Evolutionary conservation across 2,797 vertebrate genomes (phyloP).

Genomic region (Corythornis leucogaster): DNA sequence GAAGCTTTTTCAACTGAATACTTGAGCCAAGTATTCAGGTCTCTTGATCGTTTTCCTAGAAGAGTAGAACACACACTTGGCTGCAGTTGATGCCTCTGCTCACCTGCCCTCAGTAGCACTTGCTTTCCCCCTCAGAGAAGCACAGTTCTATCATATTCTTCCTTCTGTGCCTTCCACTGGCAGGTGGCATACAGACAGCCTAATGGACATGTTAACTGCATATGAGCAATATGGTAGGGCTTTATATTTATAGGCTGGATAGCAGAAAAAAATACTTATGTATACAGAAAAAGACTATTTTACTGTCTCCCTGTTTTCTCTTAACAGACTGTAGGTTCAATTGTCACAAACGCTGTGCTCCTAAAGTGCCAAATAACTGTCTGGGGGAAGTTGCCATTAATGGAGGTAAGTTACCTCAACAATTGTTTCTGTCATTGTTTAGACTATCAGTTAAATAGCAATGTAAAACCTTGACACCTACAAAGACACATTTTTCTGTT

Average conservation of each 20-base stretch:
- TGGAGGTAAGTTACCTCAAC: conserved; percentile 81
- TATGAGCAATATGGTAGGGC: not conserved
- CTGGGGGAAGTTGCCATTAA: conserved; percentile 94
- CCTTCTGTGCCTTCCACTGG: not conserved
- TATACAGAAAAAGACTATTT: not conserved
- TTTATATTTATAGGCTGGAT: not conserved
- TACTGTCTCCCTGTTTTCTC: not conserved
- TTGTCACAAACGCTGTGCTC: conserved; percentile 95
- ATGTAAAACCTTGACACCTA: not conserved
- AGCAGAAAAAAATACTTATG: not conserved
- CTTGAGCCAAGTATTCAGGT: not conserved
- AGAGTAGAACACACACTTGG: not conserved
- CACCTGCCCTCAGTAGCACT: not conserved
- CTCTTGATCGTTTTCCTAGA: not conserved
- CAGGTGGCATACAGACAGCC: not conserved
- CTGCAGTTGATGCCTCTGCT: not conserved
- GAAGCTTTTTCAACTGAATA: too few relatives aligned
- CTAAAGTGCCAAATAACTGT: conserved; percentile 97
- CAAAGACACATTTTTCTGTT: not conserved
- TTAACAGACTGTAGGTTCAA: conserved; percentile 94
- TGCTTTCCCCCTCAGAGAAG: not conserved
- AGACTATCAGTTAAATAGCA: not conserved
- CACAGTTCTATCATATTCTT: not conserved
- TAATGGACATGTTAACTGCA: not conserved
- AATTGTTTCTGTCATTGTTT: not conserved